Conservation (phyloP, 2,113 vertebrate genomes). For the Prolemur simus region DNA sequence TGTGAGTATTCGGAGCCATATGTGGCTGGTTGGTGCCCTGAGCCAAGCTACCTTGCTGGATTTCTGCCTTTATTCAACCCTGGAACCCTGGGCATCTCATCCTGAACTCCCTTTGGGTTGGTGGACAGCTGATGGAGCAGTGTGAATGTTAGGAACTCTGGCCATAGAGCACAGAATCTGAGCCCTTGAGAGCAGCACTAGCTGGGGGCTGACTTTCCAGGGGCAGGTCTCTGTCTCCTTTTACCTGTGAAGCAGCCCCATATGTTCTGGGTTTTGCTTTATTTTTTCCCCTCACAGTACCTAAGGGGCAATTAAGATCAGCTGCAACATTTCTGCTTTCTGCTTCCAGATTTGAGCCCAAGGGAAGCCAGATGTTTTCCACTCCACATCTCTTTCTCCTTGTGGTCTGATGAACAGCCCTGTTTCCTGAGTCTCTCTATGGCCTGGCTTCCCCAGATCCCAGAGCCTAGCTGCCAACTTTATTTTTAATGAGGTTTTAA, state of each 20-base stretch:
- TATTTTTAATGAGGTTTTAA: slow-evolving; percentile 66
- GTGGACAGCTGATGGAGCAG: neutral
- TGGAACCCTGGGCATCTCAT: neutral
- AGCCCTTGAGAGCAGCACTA: neutral
- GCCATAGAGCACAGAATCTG: neutral
- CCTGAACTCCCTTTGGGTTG: neutral
- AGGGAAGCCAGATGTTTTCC: slow-evolving; percentile 71
- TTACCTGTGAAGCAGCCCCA: neutral
- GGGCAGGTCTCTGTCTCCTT: neutral
- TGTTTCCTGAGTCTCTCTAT: neutral
- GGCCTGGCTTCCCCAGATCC: neutral
- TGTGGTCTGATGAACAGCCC: neutral
- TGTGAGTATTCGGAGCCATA: neutral
- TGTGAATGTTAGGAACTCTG: neutral
- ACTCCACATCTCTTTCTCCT: neutral
- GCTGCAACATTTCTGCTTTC: slow-evolving; percentile 30
- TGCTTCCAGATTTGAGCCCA: slow-evolving; percentile 35
- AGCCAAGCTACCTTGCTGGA: neutral
- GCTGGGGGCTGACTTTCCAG: neutral
- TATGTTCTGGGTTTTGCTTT: neutral
- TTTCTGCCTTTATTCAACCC: neutral
- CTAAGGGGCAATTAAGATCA: slow-evolving; percentile 55
- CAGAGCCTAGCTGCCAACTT: slow-evolving; percentile 28
- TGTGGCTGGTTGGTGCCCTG: neutral
- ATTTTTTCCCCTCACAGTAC: neutral